Conservation (phyloP, 2,113 vertebrate genomes). For the Etheostoma cragini region DNA sequence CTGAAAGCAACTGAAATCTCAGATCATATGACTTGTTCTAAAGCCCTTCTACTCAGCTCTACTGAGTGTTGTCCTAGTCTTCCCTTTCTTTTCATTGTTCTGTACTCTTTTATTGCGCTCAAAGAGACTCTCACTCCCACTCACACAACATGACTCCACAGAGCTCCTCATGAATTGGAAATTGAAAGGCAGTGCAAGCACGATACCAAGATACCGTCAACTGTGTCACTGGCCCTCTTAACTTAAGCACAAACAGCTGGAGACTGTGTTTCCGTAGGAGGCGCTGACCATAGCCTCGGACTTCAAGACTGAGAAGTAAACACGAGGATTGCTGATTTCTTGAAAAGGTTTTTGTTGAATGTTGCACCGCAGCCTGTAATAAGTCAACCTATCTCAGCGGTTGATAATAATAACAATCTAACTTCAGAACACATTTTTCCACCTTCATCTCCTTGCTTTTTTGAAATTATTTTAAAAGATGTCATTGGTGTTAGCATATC, state of each 20-base stretch:
- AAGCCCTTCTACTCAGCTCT: too few relatives aligned
- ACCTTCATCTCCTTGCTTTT: not conserved
- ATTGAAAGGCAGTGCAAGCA: slow-evolving; percentile 32
- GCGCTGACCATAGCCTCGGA: slow-evolving; percentile 1
- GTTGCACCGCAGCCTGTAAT: not conserved
- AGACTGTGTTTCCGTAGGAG: slow-evolving; percentile 7
- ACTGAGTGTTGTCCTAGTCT: too few relatives aligned
- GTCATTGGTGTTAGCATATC: not conserved
- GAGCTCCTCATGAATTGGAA: slow-evolving; percentile 42
- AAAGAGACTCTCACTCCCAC: slow-evolving; percentile 37
- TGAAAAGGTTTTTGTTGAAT: slow-evolving; percentile 5
- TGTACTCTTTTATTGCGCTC: slow-evolving; percentile 18
- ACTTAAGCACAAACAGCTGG: slow-evolving; percentile 22
- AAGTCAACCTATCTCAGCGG: not conserved
- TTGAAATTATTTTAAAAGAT: not conserved
- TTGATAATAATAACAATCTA: not conserved
- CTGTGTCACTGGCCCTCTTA: slow-evolving; percentile 44
- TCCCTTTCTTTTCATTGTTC: too few relatives aligned
- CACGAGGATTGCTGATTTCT: not conserved
- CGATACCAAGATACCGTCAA: slow-evolving; percentile 9
- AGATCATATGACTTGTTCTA: slow-evolving; percentile 16
- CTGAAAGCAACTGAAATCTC: slow-evolving; percentile 1
- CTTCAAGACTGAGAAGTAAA: slow-evolving; percentile 20
- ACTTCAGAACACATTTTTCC: not conserved
- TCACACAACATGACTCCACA: slow-evolving; percentile 19